Evolutionary conservation across 2,113 vertebrate genomes (phyloP).

Genomic region (Prunella himalayana): DNA sequence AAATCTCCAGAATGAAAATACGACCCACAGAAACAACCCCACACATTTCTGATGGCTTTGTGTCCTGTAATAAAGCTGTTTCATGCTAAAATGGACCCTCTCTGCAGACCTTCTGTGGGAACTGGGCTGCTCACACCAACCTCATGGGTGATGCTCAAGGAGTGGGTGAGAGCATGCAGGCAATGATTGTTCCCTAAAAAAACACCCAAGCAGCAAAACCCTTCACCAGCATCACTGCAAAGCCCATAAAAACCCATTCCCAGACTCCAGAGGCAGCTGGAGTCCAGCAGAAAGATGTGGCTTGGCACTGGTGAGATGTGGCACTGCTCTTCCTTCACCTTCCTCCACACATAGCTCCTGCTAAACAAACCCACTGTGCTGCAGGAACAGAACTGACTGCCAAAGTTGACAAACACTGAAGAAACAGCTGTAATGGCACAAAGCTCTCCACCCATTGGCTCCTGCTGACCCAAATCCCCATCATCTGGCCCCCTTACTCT

Average conservation of each 20-base stretch:
- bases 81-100: not conserved
- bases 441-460: not conserved
- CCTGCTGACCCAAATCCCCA: not conserved
- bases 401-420: not conserved
- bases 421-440: rapidly evolving
- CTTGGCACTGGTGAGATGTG: rapidly evolving
- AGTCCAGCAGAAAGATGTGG: not conserved
- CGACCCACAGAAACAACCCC: rapidly evolving
- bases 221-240: not conserved
- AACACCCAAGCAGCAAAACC: not conserved
- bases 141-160: not conserved
- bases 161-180: rapidly evolving
- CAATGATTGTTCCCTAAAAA: rapidly evolving
- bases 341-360: not conserved
- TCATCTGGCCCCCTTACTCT: not conserved
- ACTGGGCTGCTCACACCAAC: not conserved
- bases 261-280: not conserved
- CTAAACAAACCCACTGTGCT: not conserved
- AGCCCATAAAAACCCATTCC: not conserved
- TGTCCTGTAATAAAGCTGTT: not conserved
- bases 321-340: not conserved
- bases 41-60: not conserved
- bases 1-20: not conserved
- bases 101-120: not conserved
- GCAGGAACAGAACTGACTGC: not conserved